Evolutionary conservation across 2,888 invertebrate genomes (phyloP).

Genomic region (Ametastegia equiseti): DNA sequence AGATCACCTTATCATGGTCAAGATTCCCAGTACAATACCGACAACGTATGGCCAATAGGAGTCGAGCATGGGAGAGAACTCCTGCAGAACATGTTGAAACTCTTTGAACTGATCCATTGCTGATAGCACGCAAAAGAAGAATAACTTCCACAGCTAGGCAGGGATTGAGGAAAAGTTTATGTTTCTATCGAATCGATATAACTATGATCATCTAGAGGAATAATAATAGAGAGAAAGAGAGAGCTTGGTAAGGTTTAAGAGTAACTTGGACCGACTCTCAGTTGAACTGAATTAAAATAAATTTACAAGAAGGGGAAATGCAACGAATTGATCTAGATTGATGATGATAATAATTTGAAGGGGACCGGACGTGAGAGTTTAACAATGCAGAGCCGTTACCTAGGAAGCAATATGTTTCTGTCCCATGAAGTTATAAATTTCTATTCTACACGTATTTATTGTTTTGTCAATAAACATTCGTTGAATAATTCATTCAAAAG

Average conservation of each 20-base stretch:
- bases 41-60: conserved; percentile 65
- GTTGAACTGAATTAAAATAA: conserved; percentile 52
- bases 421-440: not conserved
- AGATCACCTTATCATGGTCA: conserved; percentile 60
- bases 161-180: too few relatives aligned
- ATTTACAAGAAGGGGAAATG: conserved; percentile 57
- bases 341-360: conserved; percentile 57
- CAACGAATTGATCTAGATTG: conserved; percentile 60
- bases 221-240: not conserved
- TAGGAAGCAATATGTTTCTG: conserved; percentile 25
- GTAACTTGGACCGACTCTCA: conserved; percentile 12
- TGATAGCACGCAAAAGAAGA: too few relatives aligned
- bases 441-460: too few relatives aligned
- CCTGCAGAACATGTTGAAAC: conserved; percentile 56
- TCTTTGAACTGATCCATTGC: conserved; percentile 53
- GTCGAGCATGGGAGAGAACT: conserved; percentile 58
- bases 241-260: not conserved
- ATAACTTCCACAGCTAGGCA: too few relatives aligned
- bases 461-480: not conserved
- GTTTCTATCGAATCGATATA: too few relatives aligned
- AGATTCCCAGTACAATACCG: conserved; percentile 60
- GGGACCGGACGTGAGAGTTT: conserved; percentile 45
- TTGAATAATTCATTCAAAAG: not conserved
- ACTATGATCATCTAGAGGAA: too few relatives aligned
- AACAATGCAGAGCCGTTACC: conserved; percentile 39